Evolutionary conservation across 2,113 vertebrate species (phyloP).

Genomic region (Peromyscus leucopus): DNA sequence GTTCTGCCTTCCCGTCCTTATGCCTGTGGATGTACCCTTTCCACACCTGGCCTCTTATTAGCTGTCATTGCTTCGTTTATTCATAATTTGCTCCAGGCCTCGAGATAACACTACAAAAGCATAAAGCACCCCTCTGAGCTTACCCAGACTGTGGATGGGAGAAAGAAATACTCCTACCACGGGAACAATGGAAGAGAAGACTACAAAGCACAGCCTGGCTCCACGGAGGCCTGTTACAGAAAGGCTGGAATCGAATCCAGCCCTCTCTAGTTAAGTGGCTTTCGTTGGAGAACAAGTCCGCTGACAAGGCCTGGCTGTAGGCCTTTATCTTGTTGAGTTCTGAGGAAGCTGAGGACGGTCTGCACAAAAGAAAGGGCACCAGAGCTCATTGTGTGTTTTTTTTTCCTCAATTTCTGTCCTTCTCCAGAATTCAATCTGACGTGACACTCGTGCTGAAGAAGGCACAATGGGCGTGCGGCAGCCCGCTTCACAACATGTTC

Average conservation of each 20-base stretch:
- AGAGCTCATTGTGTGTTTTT: not conserved
- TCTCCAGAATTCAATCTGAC: conserved; percentile 61
- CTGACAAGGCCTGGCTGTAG: conserved; percentile 11
- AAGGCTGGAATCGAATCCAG: not conserved
- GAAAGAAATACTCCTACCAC: not conserved
- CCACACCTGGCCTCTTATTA: not conserved
- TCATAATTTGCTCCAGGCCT: conserved; percentile 22
- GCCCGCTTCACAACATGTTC: conserved; percentile 11
- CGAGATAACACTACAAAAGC: conserved; percentile 5
- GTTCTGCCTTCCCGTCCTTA: not conserved
- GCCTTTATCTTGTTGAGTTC: not conserved
- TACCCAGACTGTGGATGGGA: not conserved
- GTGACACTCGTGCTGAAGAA: conserved; percentile 59
- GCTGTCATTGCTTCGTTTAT: conserved; percentile 31
- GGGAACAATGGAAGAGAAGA: not conserved
- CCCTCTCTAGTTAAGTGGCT: not conserved
- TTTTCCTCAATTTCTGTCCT: conserved; percentile 20
- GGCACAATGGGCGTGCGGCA: conserved; percentile 21
- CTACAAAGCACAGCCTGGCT: not conserved
- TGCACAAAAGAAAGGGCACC: not conserved
- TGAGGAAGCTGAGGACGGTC: conserved; percentile 51
- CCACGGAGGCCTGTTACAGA: conserved; percentile 9
- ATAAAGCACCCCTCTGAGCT: conserved; percentile 53
- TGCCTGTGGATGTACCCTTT: no score
- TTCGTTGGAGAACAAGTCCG: conserved; percentile 7